Percentiles rank a stretch among this genome's conserved stretches.
Conservation (phyloP, 2,797 vertebrate species). For the Chloroceryle inda region DNA sequence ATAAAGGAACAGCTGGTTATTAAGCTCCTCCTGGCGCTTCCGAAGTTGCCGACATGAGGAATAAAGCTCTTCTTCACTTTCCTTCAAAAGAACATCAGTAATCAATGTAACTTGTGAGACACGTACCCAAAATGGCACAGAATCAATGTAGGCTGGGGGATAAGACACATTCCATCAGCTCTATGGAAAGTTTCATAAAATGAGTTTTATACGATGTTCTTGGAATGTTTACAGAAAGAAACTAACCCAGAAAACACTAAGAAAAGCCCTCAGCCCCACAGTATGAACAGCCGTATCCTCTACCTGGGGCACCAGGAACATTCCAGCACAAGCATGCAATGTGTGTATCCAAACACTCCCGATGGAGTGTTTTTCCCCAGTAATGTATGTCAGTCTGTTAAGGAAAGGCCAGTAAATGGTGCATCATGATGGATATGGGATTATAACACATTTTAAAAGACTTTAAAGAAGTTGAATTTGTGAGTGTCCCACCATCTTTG, state of each 20-base stretch:
- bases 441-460: not conserved
- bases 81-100: constrained; percentile 76
- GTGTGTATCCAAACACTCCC: not conserved
- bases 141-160: not conserved
- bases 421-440: not conserved
- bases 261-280: not conserved
- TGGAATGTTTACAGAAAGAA: not conserved
- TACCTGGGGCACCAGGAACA: not conserved
- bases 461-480: not conserved
- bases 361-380: not conserved
- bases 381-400: not conserved
- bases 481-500: not conserved
- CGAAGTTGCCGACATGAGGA: constrained; percentile 90
- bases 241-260: not conserved
- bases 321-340: not conserved
- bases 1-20: constrained; percentile 88
- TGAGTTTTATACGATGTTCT: not conserved
- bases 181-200: not conserved
- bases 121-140: not conserved
- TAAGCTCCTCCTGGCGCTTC: constrained; percentile 86
- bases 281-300: not conserved
- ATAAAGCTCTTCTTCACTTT: constrained; percentile 92
- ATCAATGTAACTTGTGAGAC: not conserved
- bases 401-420: not conserved
- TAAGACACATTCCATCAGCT: not conserved